Evolutionary conservation across 2,888 invertebrate species (phyloP), one percentile per base, ranked within the genome.

Genomic region (Drosophila merina): DNA sequence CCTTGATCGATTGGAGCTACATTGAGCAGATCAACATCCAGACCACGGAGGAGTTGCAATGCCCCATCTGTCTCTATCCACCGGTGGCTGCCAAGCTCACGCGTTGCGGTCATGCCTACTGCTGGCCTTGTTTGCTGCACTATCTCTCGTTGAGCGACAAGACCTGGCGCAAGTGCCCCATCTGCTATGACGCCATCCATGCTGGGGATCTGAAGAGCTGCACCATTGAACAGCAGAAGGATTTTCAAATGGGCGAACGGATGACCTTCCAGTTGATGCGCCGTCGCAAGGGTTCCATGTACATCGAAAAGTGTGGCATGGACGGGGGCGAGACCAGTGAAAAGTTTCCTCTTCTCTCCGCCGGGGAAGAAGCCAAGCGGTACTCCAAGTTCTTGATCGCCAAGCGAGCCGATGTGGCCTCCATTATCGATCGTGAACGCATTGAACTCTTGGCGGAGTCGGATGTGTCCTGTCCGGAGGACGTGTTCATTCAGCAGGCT

Each of bases 71-170:
- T 91, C 93, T 99, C 74, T 96, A 96, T 87, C 93, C 95, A 36
- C 98, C 98, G 3, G 93, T 95, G 49, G 97, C 97, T 57, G 98
- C 96, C 1, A 97, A 98, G 92, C 96, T 98, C 89, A 98, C 98
- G 0, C 94, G 95, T 44, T 99, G 99, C 91, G 98, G 99, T 8
- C 99, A 99, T 90, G 96, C 97, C 72, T 98, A 96, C 91, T 99
- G 99, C 92, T 99, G 97, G 98, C 94, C 98, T 0, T 99, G 99
- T 89, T 94, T 98, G 80, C 93, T 99, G 50, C 98, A 98, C 91
- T 98, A 98, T 90, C 93, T 97, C 44, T 95, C 96, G 0, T 93
- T 98, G 2, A 95, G 96, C 55, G 98, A 98, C 82, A 95, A 96
- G 89, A 92, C 94, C 26, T 96, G 95, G 93, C 93, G 95, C 33